Conservation (phyloP, 2,888 invertebrate species). For the Monoplex corrugatus region DNA sequence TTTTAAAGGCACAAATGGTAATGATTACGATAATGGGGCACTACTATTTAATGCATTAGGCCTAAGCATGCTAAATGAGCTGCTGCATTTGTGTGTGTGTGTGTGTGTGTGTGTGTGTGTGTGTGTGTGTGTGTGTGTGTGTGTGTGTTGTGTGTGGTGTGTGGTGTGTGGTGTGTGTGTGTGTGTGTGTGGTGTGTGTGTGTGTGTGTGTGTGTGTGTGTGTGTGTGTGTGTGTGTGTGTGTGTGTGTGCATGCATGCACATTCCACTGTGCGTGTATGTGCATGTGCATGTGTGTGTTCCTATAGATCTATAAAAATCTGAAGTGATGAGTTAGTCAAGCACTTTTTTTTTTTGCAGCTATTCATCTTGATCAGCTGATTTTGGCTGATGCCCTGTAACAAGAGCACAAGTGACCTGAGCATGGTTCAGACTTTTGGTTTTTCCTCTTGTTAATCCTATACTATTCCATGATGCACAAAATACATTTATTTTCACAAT, state of each 20-base stretch:
- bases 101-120: neutral
- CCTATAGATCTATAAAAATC: neutral
- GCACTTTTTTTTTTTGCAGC: neutral
- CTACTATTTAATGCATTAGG: neutral
- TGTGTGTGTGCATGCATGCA: neutral
- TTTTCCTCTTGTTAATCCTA: too few species aligned
- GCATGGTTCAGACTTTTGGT: too few species aligned
- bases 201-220: neutral
- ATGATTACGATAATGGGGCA: too few species aligned
- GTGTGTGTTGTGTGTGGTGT: too few species aligned
- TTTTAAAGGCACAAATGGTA: too few species aligned
- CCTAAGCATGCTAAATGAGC: neutral
- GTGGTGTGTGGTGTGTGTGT: too few species aligned
- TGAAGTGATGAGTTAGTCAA: neutral
- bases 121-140: neutral
- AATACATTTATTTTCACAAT: too few species aligned
- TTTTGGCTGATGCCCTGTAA: neutral
- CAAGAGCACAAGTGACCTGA: too few species aligned
- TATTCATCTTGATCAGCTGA: neutral
- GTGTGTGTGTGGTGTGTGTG: too few species aligned
- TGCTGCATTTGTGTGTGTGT: neutral
- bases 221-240: slow-evolving; percentile 1
- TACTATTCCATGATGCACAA: too few species aligned
- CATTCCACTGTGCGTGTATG: neutral
- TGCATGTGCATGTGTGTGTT: neutral